phyloP scores from a whole-genome alignment of 2,888 invertebrate species.

The Arctia plantaginis region DNA sequence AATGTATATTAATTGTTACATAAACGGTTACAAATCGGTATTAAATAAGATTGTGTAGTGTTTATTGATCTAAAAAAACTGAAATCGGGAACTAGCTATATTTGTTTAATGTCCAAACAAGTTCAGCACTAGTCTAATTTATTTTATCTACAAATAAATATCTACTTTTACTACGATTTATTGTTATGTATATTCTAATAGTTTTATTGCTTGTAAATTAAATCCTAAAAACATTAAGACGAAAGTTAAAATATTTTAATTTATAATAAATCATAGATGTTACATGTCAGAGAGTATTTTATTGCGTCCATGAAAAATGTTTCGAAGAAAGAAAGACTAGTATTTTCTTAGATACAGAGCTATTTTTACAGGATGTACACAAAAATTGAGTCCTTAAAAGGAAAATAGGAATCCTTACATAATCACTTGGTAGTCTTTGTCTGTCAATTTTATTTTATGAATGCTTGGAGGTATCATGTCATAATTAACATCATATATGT shows the following conservation, averaged over 20 bases:
- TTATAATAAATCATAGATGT: not conserved
- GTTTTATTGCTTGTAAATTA: not conserved
- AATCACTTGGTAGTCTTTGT: no score
- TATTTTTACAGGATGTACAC: no score
- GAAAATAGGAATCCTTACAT: no score
- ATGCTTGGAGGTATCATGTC: no score
- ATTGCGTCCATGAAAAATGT: not conserved
- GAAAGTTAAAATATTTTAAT: not conserved
- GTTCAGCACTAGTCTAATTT: not conserved
- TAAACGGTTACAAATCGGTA: not conserved
- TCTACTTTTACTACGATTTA: not conserved
- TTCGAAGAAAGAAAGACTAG: not conserved
- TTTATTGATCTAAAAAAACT: slow-evolving; percentile 8
- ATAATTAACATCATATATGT: no score
- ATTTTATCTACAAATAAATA: not conserved
- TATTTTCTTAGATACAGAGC: no score
- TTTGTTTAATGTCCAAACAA: slow-evolving; percentile 3
- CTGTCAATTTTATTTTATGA: no score
- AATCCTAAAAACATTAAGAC: not conserved
- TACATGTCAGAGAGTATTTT: not conserved
- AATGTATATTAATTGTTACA: not conserved
- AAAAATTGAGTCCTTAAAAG: slow-evolving; percentile 3
- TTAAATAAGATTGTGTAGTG: not conserved
- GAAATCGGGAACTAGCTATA: slow-evolving; percentile 29
- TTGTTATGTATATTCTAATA: not conserved